Percentiles rank a stretch among this genome's conserved stretches.
phyloP scores from a whole-genome alignment of 2,888 invertebrate genomes.

The Lymantria dispar region DNA sequence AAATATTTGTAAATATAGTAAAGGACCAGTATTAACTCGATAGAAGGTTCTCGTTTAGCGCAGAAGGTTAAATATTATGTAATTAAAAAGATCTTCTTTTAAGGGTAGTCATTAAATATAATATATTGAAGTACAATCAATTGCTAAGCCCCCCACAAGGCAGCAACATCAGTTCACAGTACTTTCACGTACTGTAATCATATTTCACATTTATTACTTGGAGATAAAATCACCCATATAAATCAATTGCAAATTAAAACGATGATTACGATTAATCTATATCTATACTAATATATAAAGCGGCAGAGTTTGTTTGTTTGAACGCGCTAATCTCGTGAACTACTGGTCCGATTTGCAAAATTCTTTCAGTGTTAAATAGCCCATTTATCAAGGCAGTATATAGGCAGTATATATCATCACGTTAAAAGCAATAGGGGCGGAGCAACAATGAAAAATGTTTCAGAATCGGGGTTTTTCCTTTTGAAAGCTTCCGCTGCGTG shows the following conservation, averaged over 20 bases:
- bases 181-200: constrained; percentile 36
- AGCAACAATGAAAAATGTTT: too few relatives aligned
- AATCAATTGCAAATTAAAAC: background rate
- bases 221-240: constrained; percentile 51
- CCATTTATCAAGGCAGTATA: too few relatives aligned
- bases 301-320: too few relatives aligned
- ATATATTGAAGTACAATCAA: constrained; percentile 55
- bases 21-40: constrained; percentile 2
- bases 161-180: constrained; percentile 22
- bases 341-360: too few relatives aligned
- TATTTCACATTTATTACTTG: constrained; percentile 58
- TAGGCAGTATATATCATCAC: too few relatives aligned
- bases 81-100: constrained; percentile 72
- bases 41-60: constrained; percentile 57
- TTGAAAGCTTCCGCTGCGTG: too few relatives aligned
- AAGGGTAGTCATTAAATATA: constrained; percentile 69
- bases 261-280: too few relatives aligned
- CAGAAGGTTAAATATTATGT: constrained; percentile 64
- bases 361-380: too few relatives aligned
- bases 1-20: background rate
- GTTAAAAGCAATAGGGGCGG: too few relatives aligned
- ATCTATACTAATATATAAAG: too few relatives aligned
- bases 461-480: too few relatives aligned
- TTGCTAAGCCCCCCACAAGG: constrained; percentile 67
- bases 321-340: too few relatives aligned